phyloP scores from a whole-genome alignment of 2,888 invertebrate species.

The Cataglyphis cursor region DNA sequence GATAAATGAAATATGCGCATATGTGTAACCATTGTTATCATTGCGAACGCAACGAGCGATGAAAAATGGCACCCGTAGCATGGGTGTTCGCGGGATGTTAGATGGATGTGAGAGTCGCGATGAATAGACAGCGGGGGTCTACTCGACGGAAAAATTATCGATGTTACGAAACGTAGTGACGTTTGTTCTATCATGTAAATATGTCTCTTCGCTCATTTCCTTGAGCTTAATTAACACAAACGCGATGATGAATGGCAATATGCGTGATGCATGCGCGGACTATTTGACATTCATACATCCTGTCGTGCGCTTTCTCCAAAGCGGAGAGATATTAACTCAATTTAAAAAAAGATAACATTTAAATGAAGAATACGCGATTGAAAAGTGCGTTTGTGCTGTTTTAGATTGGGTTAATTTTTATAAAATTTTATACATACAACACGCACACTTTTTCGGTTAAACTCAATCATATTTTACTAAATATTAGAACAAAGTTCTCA shows the following conservation, averaged over 20 bases:
- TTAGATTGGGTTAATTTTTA: background rate
- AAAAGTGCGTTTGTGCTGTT: background rate
- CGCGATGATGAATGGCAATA: constrained; percentile 19
- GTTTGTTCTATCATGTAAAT: constrained; percentile 45
- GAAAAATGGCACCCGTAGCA: constrained; percentile 39
- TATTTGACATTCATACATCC: constrained; percentile 4
- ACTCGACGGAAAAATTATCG: constrained; percentile 25
- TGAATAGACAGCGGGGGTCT: background rate
- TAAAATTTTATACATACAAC: background rate
- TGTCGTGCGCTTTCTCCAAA: background rate
- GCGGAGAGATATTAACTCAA: background rate
- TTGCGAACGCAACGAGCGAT: constrained; percentile 24
- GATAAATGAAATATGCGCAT: constrained; percentile 45
- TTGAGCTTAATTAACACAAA: constrained; percentile 38
- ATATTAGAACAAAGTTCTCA: background rate
- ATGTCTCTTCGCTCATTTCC: constrained; percentile 30
- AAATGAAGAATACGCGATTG: background rate
- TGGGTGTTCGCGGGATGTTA: constrained; percentile 16
- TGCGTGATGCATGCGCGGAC: background rate
- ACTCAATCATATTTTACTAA: background rate
- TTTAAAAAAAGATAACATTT: background rate
- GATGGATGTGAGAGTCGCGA: constrained; percentile 1
- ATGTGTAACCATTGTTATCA: constrained; percentile 28
- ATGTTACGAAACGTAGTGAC: constrained; percentile 18
- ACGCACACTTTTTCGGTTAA: background rate